Conservation (phyloP, 2,113 vertebrate genomes). For the Vulpes vulpes region DNA sequence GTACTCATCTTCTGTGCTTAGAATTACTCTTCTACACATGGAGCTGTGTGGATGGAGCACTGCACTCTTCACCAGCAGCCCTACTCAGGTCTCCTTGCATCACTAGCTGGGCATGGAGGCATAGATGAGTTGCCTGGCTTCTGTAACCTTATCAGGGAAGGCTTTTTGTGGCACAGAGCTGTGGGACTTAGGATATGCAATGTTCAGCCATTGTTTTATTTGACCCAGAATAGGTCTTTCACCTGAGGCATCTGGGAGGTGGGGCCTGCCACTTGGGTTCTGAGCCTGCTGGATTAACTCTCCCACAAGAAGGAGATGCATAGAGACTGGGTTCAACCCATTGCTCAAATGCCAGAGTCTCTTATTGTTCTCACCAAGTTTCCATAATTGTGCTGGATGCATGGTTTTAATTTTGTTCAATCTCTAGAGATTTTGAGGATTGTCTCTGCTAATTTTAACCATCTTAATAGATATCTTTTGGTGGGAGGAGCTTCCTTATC, state of each 20-base stretch:
- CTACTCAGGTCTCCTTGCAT: background rate
- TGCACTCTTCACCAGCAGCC: background rate
- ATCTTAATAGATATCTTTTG: background rate
- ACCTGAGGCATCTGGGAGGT: too few relatives aligned
- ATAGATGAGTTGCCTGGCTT: background rate
- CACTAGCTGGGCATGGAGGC: background rate
- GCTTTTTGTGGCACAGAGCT: background rate
- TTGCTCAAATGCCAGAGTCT: background rate
- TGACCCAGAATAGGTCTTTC: background rate
- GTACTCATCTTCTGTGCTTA: background rate
- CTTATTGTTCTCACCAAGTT: background rate
- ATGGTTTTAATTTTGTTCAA: background rate
- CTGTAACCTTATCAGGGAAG: fast-evolving
- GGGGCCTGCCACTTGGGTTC: background rate
- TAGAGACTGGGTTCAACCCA: background rate
- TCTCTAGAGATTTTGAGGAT: background rate
- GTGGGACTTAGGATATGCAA: background rate
- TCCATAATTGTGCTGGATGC: background rate
- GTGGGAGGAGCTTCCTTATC: background rate
- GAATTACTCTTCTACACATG: too few relatives aligned
- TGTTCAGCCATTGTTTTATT: background rate
- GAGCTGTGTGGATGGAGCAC: too few relatives aligned
- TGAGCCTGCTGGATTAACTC: background rate
- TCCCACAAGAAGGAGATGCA: too few relatives aligned
- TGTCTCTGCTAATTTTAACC: background rate